Evolutionary conservation across 2,113 vertebrate species (phyloP).

Genomic region (Tringa solitaria): DNA sequence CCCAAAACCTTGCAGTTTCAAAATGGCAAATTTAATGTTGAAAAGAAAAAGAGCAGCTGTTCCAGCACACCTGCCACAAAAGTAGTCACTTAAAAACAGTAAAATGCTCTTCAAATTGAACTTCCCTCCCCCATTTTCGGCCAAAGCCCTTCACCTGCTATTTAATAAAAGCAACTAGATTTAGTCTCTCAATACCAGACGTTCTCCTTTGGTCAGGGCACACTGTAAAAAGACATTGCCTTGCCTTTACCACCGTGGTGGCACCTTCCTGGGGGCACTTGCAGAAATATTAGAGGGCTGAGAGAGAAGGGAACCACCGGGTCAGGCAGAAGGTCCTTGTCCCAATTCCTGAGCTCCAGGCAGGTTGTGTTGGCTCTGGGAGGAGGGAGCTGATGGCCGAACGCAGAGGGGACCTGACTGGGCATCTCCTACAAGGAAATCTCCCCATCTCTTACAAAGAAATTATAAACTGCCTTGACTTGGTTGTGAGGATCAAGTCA

Average conservation of each 20-base stretch:
- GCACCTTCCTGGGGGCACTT: neutral
- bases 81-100: neutral
- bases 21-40: neutral
- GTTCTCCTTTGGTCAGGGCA: neutral
- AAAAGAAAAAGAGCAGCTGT: neutral
- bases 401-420: fast-evolving
- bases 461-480: neutral
- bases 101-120: neutral
- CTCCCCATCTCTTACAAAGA: neutral
- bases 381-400: neutral
- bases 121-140: neutral
- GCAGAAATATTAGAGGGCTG: neutral
- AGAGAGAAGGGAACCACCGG: fast-evolving
- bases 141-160: neutral
- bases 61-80: neutral
- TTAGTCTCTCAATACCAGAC: neutral
- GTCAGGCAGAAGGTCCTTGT: neutral
- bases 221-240: fast-evolving
- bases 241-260: neutral
- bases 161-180: neutral
- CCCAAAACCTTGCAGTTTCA: neutral
- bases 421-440: neutral
- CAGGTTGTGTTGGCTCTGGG: neutral
- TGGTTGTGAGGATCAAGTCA: neutral
- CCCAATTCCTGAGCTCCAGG: neutral